Conservation (phyloP, 2,797 vertebrate genomes). For the Rhincodon typus region DNA sequence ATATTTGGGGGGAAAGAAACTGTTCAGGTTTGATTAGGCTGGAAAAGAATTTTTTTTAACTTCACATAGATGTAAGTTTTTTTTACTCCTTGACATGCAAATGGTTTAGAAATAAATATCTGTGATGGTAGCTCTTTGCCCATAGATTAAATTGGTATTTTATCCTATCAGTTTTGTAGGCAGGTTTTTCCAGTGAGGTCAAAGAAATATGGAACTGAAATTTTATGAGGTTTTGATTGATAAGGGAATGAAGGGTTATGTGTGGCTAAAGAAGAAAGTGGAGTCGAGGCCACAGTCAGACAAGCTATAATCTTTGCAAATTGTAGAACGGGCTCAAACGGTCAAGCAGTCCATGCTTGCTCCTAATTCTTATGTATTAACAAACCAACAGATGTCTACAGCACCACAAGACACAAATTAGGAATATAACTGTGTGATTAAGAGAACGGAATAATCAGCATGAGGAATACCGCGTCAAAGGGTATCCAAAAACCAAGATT, state of each 20-base stretch:
- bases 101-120: neutral
- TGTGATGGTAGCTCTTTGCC: neutral
- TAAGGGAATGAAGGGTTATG: no score
- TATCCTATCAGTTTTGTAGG: neutral
- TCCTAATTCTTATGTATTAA: neutral
- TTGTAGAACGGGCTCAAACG: no score
- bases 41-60: neutral
- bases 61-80: neutral
- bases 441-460: neutral
- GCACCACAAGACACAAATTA: neutral
- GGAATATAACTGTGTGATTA: neutral
- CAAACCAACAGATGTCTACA: neutral
- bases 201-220: neutral
- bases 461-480: neutral
- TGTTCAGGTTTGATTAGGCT: neutral
- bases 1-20: no score
- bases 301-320: no score
- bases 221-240: no score
- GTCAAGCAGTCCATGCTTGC: no score
- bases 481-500: neutral
- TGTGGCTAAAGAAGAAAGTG: no score
- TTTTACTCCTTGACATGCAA: neutral
- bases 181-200: neutral
- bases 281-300: no score
- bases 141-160: neutral